These are phyloP conservation scores for Apostichopus parvimensis DNA, from an alignment of 35 echinoderm and acorn worm genomes.

Conservation along the genomic window DNA sequence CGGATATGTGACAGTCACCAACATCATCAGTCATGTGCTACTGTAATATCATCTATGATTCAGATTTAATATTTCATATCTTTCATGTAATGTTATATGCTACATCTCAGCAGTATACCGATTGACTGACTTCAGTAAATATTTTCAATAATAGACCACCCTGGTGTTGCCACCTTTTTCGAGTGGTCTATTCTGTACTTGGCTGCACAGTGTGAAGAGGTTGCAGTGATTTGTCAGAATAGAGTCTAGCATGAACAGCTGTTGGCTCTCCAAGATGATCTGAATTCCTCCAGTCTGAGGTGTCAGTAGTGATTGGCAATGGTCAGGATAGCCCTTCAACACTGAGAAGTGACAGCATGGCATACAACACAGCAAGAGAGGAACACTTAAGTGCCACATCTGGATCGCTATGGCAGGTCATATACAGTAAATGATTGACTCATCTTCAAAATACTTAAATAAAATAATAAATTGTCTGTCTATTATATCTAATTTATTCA, in stretches of 20 bases:
- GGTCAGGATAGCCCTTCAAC: background rate
- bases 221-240: background rate
- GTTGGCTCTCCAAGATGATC: background rate
- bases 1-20: background rate
- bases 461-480: too few species aligned
- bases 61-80: background rate
- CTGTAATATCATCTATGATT: background rate
- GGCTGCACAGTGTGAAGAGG: background rate
- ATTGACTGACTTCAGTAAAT: background rate
- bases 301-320: background rate
- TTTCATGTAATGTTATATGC: background rate
- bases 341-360: background rate
- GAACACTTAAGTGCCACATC: too few species aligned
- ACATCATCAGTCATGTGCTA: background rate
- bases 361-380: too few species aligned
- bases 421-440: too few species aligned
- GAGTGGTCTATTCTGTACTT: background rate
- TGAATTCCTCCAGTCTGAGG: background rate
- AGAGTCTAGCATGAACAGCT: background rate
- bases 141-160: slow-evolving; percentile 4
- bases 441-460: too few species aligned
- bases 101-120: background rate
- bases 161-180: background rate
- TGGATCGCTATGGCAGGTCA: too few species aligned
- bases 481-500: too few species aligned